These are phyloP conservation scores for Lasioglossum lativentre DNA, from an alignment of 2,888 invertebrate species.

Conservation along the genomic window DNA sequence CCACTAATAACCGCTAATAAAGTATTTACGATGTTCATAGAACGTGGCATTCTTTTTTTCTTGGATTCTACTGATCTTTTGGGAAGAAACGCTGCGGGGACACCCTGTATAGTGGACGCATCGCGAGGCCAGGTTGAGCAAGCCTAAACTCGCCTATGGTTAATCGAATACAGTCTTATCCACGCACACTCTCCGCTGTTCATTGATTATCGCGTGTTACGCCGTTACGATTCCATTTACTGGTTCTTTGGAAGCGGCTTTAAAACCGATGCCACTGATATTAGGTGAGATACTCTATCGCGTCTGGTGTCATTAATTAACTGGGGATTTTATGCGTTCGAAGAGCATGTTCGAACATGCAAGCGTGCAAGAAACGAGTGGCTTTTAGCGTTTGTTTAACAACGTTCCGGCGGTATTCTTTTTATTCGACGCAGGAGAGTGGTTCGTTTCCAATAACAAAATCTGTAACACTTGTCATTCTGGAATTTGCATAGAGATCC, in stretches of 20 bases:
- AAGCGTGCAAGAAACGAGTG: neutral
- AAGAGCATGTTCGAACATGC: neutral
- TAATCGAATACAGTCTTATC: neutral
- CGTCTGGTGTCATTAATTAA: slow-evolving; percentile 72
- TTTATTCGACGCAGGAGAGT: neutral
- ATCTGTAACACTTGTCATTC: neutral
- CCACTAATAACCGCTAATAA: neutral
- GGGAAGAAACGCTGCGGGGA: neutral
- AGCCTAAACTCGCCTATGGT: neutral
- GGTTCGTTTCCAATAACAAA: neutral
- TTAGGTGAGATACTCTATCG: slow-evolving; percentile 76
- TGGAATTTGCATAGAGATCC: neutral
- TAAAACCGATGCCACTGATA: neutral
- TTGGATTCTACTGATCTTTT: too few relatives aligned
- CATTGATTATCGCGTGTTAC: neutral
- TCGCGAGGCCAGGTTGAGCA: neutral
- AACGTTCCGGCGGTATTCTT: neutral
- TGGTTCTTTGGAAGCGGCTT: neutral
- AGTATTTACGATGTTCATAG: neutral
- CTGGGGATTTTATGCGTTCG: neutral
- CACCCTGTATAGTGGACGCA: neutral
- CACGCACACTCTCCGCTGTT: neutral
- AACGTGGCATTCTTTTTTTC: neutral
- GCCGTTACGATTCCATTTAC: slow-evolving; percentile 7
- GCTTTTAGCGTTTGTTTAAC: neutral